These are phyloP conservation scores for Parazoanthus darwini DNA, from an alignment of 92 coral and sea anemone species.

Conservation along the genomic window DNA sequence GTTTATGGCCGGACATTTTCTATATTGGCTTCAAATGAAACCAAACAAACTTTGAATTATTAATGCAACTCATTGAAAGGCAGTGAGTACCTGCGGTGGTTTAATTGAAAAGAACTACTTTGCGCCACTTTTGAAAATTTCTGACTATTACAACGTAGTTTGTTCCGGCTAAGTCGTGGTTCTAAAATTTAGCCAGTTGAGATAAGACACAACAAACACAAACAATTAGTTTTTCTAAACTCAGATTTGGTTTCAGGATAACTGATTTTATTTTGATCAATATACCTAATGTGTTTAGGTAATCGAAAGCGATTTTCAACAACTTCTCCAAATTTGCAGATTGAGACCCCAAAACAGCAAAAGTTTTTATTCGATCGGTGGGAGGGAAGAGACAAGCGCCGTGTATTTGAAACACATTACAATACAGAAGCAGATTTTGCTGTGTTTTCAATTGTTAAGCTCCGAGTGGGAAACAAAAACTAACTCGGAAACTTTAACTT, in stretches of 20 bases:
- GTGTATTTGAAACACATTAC: background rate
- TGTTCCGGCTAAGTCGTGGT: background rate
- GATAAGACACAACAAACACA: background rate
- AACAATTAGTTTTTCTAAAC: background rate
- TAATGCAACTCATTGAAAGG: slow-evolving; percentile 11
- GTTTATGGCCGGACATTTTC: slow-evolving; percentile 1
- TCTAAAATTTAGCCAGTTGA: slow-evolving; percentile 10
- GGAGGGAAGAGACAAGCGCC: background rate
- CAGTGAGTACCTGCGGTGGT: slow-evolving; percentile 11
- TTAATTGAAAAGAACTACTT: slow-evolving; percentile 17
- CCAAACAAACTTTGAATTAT: slow-evolving; percentile 17
- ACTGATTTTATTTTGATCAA: background rate
- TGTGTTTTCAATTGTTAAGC: background rate
- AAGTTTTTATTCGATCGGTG: background rate
- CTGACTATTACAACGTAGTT: background rate
- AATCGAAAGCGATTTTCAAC: background rate
- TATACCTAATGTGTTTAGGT: background rate
- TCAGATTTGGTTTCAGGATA: background rate
- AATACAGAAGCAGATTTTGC: background rate
- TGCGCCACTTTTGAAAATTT: background rate
- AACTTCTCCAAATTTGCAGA: background rate
- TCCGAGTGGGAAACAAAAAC: background rate
- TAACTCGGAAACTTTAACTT: background rate
- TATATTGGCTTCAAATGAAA: slow-evolving; percentile 10
- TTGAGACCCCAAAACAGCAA: background rate